Evolutionary conservation across 1,140 invertebrate species (phyloP), one percentile per base, ranked within the genome.

Genomic region (Helicoverpa zea): DNA sequence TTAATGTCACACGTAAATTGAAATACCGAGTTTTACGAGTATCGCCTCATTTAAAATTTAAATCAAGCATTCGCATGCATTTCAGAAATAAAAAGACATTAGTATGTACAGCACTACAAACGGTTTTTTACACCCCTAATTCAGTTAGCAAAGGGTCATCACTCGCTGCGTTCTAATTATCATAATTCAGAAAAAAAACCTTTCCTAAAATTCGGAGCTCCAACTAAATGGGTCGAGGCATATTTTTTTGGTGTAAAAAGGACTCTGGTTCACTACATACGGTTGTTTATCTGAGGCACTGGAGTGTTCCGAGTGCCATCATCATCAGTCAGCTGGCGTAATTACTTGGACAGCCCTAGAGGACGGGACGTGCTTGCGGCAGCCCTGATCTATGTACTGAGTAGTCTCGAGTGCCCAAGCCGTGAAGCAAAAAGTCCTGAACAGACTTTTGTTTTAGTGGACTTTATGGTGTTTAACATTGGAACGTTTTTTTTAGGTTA

Each of bases 291-390:
- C 43, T 54, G 63, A 35, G 13, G 75, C 49, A 61, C n/a, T 9
- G 18, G 35, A 78, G 76, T 78, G 61, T 78, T 54, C 29, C 30
- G 63, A 78, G 76, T 78, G 63, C 52, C 76, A 63, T 75, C 73
- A 66, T 68, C 76, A 78, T 78, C 76, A 78, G 63, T 78, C 76
- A 78, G 49, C 49, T 30, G 47, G 47, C 35, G 76, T 78, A 78
- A 78, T 78, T 78, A 75, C 58, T 49, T 63, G 61, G 54, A 68
- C 76, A 78, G 35, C 76, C 76, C 76, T 78, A 78, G 52, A 78
- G 76, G 14, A 59, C 61, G 61, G 75, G 35, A 75, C 73, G 76
- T 78, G 76, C 76, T 78, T 78, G 63, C 35, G 76, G 76, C 51
- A 78, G 47, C 76, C 76, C 76, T 78, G 63, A 68, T 68, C 51